phyloP scores from a whole-genome alignment of 2,888 invertebrate genomes.

The Hydroisotoma schaefferi region DNA sequence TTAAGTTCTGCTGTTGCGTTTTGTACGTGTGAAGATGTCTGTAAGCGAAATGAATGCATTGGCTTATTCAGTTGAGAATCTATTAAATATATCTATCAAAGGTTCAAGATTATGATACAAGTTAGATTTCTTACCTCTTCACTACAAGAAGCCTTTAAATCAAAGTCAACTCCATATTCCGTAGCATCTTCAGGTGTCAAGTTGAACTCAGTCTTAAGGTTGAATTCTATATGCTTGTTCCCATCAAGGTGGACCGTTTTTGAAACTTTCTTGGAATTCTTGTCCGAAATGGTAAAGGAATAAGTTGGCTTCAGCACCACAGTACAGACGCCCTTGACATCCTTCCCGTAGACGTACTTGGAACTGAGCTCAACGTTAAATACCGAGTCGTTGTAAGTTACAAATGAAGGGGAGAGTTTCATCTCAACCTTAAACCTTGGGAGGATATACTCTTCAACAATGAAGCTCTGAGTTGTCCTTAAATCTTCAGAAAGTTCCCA shows the following conservation, averaged over 20 bases:
- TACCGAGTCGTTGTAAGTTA: slow-evolving; percentile 72
- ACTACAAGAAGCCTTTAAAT: slow-evolving; percentile 82
- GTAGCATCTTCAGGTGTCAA: slow-evolving; percentile 58
- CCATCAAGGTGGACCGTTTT: slow-evolving; percentile 17
- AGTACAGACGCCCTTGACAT: slow-evolving; percentile 16
- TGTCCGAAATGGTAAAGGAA: not conserved
- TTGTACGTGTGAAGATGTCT: too few species aligned
- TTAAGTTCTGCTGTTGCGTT: slow-evolving; percentile 62
- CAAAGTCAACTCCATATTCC: slow-evolving; percentile 73
- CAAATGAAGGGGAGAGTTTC: slow-evolving; percentile 60
- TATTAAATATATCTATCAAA: not conserved
- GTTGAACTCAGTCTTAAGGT: slow-evolving; percentile 18
- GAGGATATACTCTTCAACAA: slow-evolving; percentile 83
- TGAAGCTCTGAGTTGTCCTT: slow-evolving; percentile 61
- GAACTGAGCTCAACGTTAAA: slow-evolving; percentile 75
- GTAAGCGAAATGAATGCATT: not conserved
- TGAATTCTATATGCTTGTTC: slow-evolving; percentile 16
- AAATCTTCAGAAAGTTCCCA: too few species aligned
- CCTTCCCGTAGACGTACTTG: slow-evolving; percentile 59
- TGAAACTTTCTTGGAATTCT: not conserved
- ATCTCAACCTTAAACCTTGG: slow-evolving; percentile 73
- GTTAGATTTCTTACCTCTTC: slow-evolving; percentile 81
- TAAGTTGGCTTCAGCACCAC: slow-evolving; percentile 3
- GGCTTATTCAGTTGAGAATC: not conserved
- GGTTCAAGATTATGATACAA: not conserved